Evolutionary conservation across 2,113 vertebrate genomes (phyloP).

Genomic region (Lepisosteus oculatus): DNA sequence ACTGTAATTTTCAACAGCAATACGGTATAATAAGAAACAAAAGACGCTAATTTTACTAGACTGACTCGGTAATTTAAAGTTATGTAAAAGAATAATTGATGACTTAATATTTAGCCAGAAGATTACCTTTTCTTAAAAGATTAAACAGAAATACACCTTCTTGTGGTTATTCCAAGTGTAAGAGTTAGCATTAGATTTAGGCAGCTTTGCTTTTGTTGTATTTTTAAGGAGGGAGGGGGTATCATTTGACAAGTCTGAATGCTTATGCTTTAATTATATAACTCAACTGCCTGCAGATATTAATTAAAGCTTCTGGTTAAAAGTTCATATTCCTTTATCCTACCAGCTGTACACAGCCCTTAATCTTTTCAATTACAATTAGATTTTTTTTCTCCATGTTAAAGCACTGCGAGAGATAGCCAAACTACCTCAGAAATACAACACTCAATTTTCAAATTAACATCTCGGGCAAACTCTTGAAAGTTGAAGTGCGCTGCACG

Average conservation of each 20-base stretch:
- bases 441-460: too few relatives aligned
- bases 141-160: slow-evolving; percentile 22
- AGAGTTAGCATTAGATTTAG: not conserved
- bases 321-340: not conserved
- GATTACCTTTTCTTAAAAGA: slow-evolving; percentile 44
- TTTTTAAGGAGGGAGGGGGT: not conserved
- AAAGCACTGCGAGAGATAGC: not conserved
- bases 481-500: too few relatives aligned
- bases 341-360: not conserved
- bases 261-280: not conserved
- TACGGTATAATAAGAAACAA: slow-evolving; percentile 75
- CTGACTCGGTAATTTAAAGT: slow-evolving; percentile 75
- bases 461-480: too few relatives aligned
- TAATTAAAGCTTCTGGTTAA: slow-evolving; percentile 1
- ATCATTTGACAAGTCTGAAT: not conserved
- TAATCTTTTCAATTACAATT: not conserved
- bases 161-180: not conserved
- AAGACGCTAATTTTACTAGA: slow-evolving; percentile 73
- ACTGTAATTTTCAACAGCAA: slow-evolving; percentile 72
- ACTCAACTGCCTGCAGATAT: not conserved
- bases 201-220: not conserved
- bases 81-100: slow-evolving; percentile 71
- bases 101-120: slow-evolving; percentile 70
- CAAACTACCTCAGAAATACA: not conserved
- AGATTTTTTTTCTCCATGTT: not conserved